Conservation (phyloP, 2,888 invertebrate genomes). For the Drosophila borborema region DNA sequence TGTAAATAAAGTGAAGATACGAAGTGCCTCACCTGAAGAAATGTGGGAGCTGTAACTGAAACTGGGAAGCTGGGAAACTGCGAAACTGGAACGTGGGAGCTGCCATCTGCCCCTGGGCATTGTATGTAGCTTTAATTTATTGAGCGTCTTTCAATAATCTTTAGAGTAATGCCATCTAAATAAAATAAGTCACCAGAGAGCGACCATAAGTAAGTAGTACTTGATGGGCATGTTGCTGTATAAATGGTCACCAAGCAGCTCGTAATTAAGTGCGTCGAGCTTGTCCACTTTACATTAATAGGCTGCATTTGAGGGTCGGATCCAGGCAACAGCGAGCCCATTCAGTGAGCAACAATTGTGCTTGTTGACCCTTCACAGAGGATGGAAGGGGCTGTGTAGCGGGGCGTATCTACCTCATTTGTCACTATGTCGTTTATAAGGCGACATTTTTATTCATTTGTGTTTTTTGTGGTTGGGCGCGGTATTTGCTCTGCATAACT, state of each 20-base stretch:
- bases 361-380: background rate
- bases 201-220: conserved; percentile 8
- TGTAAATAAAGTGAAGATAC: conserved; percentile 66
- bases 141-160: conserved; percentile 59
- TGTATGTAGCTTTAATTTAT: conserved; percentile 48
- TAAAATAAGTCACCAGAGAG: conserved; percentile 41
- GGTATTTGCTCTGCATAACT: conserved; percentile 41
- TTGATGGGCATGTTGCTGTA: background rate
- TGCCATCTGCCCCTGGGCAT: conserved; percentile 27
- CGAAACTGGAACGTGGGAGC: background rate
- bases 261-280: conserved; percentile 65
- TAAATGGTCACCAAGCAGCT: conserved; percentile 37
- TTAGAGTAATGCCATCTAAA: conserved; percentile 40
- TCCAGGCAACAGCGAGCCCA: conserved; percentile 6
- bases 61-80: background rate
- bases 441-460: conserved; percentile 41
- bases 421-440: conserved; percentile 40
- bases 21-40: conserved; percentile 21
- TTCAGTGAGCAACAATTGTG: conserved; percentile 18
- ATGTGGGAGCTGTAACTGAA: conserved; percentile 4
- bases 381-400: background rate
- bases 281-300: conserved; percentile 53
- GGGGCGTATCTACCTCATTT: conserved; percentile 47
- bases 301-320: conserved; percentile 33
- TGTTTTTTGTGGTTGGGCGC: conserved; percentile 10